phyloP scores from a whole-genome alignment of 2,888 invertebrate species.

The Clivina fossor region DNA sequence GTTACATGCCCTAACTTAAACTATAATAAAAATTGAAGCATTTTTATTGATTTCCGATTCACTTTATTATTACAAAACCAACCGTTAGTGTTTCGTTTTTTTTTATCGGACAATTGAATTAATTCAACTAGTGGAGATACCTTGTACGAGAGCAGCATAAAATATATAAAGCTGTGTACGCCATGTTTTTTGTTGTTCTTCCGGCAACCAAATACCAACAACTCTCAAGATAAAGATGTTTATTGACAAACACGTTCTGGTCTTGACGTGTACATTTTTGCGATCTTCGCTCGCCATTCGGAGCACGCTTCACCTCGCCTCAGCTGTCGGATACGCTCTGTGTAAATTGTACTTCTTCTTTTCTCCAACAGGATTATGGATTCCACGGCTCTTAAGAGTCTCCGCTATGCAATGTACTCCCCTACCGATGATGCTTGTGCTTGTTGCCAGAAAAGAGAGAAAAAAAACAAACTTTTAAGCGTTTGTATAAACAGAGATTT shows the following conservation, averaged over 20 bases:
- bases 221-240: slow-evolving; percentile 19
- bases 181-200: slow-evolving; percentile 16
- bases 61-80: too few species aligned
- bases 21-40: too few species aligned
- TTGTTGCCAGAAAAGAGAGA: slow-evolving; percentile 6
- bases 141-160: slow-evolving; percentile 19
- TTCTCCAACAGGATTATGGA: slow-evolving; percentile 5
- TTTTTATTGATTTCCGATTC: too few species aligned
- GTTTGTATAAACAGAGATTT: slow-evolving; percentile 21
- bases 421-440: background rate
- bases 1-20: too few species aligned
- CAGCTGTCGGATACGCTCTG: slow-evolving; percentile 16
- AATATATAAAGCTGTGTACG: slow-evolving; percentile 7
- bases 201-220: slow-evolving; percentile 22
- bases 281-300: slow-evolving; percentile 14
- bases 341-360: slow-evolving; percentile 16
- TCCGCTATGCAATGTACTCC: too few species aligned
- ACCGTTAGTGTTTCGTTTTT: too few species aligned
- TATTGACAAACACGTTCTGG: slow-evolving; percentile 31
- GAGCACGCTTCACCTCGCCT: slow-evolving; percentile 13
- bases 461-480: slow-evolving; percentile 22
- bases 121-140: too few species aligned
- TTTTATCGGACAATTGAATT: too few species aligned
- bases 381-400: slow-evolving; percentile 5
- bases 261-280: slow-evolving; percentile 21